Conservation (phyloP, 1,140 invertebrate genomes). For the Forficula auricularia region DNA sequence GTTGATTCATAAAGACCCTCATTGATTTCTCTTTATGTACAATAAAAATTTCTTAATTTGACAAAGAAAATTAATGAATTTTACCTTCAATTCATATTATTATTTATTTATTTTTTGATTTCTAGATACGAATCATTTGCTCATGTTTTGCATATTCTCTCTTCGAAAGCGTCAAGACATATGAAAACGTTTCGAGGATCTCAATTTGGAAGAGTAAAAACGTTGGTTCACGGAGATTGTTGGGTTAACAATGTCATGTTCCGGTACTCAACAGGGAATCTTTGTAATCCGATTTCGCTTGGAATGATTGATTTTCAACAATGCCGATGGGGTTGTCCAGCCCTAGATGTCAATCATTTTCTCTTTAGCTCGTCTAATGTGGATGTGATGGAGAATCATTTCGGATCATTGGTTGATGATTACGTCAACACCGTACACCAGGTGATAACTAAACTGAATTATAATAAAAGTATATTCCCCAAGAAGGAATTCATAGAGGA, state of each 20-base stretch:
- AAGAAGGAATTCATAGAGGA: slow-evolving; percentile 20
- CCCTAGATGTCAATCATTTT: slow-evolving; percentile 37
- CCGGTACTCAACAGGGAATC: slow-evolving; percentile 2
- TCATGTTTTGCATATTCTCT: too few species aligned
- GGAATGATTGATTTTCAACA: slow-evolving; percentile 14
- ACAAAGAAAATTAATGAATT: too few species aligned
- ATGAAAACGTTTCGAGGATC: neutral
- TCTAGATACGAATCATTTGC: too few species aligned
- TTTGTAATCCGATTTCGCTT: neutral
- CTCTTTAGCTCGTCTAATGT: slow-evolving; percentile 31
- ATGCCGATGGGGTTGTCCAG: slow-evolving; percentile 24
- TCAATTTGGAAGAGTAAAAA: neutral
- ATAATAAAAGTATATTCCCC: slow-evolving; percentile 24
- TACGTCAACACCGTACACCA: slow-evolving; percentile 21
- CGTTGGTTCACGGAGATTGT: slow-evolving; percentile 13
- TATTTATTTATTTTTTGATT: too few species aligned
- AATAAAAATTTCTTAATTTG: too few species aligned
- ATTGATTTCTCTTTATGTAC: too few species aligned
- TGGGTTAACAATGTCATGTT: slow-evolving; percentile 16
- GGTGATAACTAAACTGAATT: slow-evolving; percentile 24
- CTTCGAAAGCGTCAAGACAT: too few species aligned
- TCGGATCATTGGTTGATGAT: slow-evolving; percentile 25
- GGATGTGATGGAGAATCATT: slow-evolving; percentile 21
- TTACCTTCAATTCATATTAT: too few species aligned
- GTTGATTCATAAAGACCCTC: too few species aligned